Base-by-base conservation (phyloP, 2,888 invertebrate species). In the Brachypterus glaber region DNA sequence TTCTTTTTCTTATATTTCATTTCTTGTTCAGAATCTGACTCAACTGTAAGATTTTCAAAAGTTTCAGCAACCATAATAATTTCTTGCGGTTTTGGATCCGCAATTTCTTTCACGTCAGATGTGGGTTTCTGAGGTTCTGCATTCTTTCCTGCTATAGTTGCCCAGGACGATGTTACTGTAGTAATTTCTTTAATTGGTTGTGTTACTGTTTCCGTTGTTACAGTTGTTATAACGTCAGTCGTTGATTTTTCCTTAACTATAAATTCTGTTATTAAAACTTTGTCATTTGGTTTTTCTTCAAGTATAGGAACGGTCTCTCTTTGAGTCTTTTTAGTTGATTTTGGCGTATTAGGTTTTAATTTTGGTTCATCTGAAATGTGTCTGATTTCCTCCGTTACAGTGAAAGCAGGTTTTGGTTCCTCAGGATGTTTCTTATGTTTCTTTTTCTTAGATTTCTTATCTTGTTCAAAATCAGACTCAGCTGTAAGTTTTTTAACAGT, bases 341-440 rank as follows among this genome's bases (percentile, higher is more conserved):
- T n/a, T n/a, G n/a, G n/a, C n/a, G 21, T 21, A 7, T 21, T 9
- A 7, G 21, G 21, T 21, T 21, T 5, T 21, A 15, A 11, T 24
- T 37, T 36, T 13, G 31, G 27, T 14, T 25, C 30, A 8, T 45
- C 42, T 5, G 46, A 39, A 13, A 45, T 45, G 13, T 45, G 35
- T 17, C 18, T 30, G 29, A 49, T 47, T 30, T 49, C 43, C 33
- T 49, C 49, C 4, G 41, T 44, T 12, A 49, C 33, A 30, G 35
- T 37, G 32, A 46, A 47, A 3, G 44, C 43, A n/a, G 44, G 46
- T 32, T 47, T 47, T 4, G 21, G 12, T 12, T 21, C 21, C 9
- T 35, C 33, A 13, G 38, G 42, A 29, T 48, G 45, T 30, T 44
- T 44, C 24, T 44, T 45, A 11, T 48, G 37, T 3, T 39, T 44